A percentile compares a stretch with the other conserved stretches of the same genome.
These are phyloP conservation scores for Alligator mississippiensis DNA, from an alignment of 2,113 vertebrate genomes.

Conservation along the genomic window DNA sequence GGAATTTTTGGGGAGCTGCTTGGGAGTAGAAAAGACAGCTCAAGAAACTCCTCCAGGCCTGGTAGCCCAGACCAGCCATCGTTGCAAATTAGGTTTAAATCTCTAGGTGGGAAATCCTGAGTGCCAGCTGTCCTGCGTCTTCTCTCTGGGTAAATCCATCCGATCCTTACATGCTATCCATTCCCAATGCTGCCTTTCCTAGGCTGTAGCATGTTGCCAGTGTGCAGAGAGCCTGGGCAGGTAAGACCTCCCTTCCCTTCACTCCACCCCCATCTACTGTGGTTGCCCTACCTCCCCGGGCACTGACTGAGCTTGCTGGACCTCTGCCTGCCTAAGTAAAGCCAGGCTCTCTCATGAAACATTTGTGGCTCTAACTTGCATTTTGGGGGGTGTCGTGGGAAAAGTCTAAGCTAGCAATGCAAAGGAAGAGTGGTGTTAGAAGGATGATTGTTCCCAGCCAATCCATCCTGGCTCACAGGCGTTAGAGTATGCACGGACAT, in stretches of 20 bases:
- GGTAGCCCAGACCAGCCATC: neutral
- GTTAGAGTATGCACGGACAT: neutral
- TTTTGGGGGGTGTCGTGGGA: neutral
- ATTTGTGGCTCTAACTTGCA: neutral
- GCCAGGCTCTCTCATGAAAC: neutral
- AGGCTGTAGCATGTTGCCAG: too few relatives aligned
- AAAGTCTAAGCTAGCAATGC: neutral
- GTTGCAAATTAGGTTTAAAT: neutral
- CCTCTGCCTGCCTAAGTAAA: too few relatives aligned
- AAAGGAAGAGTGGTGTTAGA: neutral
- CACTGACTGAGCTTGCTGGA: too few relatives aligned
- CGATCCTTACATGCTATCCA: too few relatives aligned
- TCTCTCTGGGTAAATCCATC: too few relatives aligned
- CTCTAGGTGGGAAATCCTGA: neutral
- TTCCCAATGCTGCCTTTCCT: too few relatives aligned
- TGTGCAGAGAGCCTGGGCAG: too few relatives aligned
- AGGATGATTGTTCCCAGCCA: neutral
- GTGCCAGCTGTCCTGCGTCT: too few relatives aligned
- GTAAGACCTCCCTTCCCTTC: too few relatives aligned
- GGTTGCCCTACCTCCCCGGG: too few relatives aligned
- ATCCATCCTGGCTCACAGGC: neutral
- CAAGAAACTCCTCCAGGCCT: neutral
- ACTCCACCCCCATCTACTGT: too few relatives aligned
- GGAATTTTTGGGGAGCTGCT: neutral
- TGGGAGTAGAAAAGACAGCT: neutral